phyloP scores from a whole-genome alignment of 2,113 vertebrate genomes.

The Myotis davidii region DNA sequence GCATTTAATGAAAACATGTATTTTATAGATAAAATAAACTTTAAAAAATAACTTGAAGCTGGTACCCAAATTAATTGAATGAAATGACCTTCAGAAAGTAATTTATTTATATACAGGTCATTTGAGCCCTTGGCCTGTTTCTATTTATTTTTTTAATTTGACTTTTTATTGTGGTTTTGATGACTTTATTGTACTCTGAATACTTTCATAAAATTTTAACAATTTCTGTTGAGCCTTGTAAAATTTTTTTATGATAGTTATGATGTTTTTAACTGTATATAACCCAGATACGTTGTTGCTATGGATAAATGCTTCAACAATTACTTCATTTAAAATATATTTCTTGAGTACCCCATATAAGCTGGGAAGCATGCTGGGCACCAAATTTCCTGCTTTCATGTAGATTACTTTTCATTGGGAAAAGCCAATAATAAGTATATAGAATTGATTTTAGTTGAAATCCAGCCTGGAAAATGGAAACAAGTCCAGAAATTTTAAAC shows the following conservation, averaged over 20 bases:
- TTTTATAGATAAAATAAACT: constrained; percentile 87
- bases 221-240: not conserved
- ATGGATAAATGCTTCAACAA: not conserved
- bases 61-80: constrained; percentile 83
- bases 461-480: not conserved
- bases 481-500: not conserved
- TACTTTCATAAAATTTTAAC: not conserved
- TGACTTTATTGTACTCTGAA: constrained; percentile 40
- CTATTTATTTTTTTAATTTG: constrained; percentile 62
- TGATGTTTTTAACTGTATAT: not conserved
- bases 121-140: constrained; percentile 62
- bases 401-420: not conserved
- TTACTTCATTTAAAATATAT: constrained; percentile 6
- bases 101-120: constrained; percentile 79
- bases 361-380: not conserved
- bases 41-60: constrained; percentile 86
- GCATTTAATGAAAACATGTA: constrained; percentile 89
- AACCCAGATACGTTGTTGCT: not conserved
- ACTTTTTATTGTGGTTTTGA: constrained; percentile 67
- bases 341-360: not conserved
- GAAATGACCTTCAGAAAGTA: constrained; percentile 84
- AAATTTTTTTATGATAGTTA: constrained; percentile 22
- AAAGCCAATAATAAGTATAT: not conserved
- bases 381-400: not conserved
- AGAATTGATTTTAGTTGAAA: constrained; percentile 19